Evolutionary conservation across 2,113 vertebrate genomes (phyloP).

Genomic region (Trogon melanurus): DNA sequence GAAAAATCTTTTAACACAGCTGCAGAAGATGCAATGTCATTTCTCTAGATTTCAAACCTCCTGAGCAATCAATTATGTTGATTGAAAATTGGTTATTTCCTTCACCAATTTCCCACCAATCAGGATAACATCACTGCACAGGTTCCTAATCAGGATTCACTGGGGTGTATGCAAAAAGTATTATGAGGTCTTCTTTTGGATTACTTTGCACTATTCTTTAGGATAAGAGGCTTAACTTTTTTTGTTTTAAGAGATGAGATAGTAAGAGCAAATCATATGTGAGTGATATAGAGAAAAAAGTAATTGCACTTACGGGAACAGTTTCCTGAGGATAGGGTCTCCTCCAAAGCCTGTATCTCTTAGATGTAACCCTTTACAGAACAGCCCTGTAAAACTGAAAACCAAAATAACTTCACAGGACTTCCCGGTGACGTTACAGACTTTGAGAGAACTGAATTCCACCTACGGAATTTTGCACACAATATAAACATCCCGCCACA

Average conservation of each 20-base stretch:
- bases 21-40: constrained; percentile 1
- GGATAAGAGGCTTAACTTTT: not conserved
- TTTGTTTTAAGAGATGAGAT: not conserved
- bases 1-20: not conserved
- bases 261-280: not conserved
- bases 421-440: not conserved
- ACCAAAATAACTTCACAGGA: not conserved
- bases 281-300: not conserved
- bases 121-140: not conserved
- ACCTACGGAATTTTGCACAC: not conserved
- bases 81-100: constrained; percentile 58
- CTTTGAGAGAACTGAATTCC: not conserved
- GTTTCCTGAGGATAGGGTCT: not conserved
- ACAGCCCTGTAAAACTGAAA: not conserved
- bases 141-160: constrained; percentile 20
- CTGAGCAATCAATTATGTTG: constrained; percentile 4
- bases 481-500: not conserved
- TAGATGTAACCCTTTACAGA: not conserved
- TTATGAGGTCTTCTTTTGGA: not conserved
- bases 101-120: constrained; percentile 35
- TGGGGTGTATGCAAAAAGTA: not conserved
- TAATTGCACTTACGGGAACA: not conserved
- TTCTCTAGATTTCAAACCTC: constrained; percentile 10
- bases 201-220: not conserved
- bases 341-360: not conserved